Percentiles rank a stretch among this genome's conserved stretches.
Conservation (phyloP, 2,797 vertebrate genomes). For the Melanogrammus aeglefinus region DNA sequence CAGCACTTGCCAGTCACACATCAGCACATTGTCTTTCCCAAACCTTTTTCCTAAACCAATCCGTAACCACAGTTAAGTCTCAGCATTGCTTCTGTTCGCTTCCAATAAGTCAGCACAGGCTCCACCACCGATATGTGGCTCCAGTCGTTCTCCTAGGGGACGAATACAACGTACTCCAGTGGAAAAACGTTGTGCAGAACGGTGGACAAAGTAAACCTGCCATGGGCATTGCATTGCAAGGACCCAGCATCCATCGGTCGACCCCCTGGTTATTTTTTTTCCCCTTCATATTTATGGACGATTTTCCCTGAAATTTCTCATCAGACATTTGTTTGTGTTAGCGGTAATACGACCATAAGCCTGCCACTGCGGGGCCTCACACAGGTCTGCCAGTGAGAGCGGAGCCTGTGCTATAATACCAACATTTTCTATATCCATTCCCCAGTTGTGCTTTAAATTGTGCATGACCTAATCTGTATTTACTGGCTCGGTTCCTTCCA, state of each 20-base stretch:
- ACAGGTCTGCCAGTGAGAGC: conserved; percentile 36
- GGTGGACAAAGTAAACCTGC: conserved; percentile 25
- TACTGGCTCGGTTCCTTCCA: conserved; percentile 42
- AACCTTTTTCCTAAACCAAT: conserved; percentile 56
- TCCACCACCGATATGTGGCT: conserved; percentile 18
- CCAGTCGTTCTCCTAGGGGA: conserved; percentile 27
- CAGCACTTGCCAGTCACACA: conserved; percentile 9
- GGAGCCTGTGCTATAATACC: conserved; percentile 38
- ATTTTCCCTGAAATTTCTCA: conserved; percentile 60
- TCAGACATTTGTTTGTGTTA: conserved; percentile 54
- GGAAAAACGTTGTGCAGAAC: conserved; percentile 34
- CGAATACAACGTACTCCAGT: conserved; percentile 39
- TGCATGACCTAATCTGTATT: conserved; percentile 51
- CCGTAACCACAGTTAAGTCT: conserved; percentile 18
- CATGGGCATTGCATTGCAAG: conserved; percentile 23
- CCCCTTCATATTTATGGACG: conserved; percentile 59
- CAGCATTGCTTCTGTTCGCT: conserved; percentile 17
- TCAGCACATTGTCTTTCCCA: conserved; percentile 36
- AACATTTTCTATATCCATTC: conserved; percentile 54
- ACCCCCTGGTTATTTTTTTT: conserved; percentile 36
- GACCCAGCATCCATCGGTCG: conserved; percentile 28
- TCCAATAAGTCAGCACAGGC: conserved; percentile 36
- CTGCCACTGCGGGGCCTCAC: conserved; percentile 33
- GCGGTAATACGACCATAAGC: conserved; percentile 47
- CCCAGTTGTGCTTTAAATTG: conserved; percentile 54